These are phyloP conservation scores for Knipowitschia caucasica DNA, from an alignment of 2,797 vertebrate genomes.

Conservation along the genomic window DNA sequence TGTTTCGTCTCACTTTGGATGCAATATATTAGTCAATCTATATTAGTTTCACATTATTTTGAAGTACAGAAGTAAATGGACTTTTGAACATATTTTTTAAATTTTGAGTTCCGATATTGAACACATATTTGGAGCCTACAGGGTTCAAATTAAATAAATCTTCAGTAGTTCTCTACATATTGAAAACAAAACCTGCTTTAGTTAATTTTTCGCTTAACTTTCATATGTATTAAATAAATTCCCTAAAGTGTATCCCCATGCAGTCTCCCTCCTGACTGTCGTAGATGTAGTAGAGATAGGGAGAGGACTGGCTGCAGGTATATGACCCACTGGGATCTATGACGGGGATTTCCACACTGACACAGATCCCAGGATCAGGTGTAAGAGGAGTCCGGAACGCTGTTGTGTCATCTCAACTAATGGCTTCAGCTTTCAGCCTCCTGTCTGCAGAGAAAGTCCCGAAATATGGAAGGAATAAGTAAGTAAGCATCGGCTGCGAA, in stretches of 20 bases:
- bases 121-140: too few species aligned
- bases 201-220: neutral
- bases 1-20: too few species aligned
- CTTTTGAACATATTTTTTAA: too few species aligned
- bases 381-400: conserved; percentile 34
- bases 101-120: too few species aligned
- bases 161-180: too few species aligned
- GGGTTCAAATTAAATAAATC: too few species aligned
- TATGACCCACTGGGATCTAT: conserved; percentile 41
- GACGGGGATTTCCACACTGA: conserved; percentile 68
- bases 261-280: neutral
- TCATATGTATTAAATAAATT: neutral
- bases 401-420: conserved; percentile 50
- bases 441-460: conserved; percentile 17
- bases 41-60: too few species aligned
- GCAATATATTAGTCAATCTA: too few species aligned
- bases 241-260: neutral
- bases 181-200: too few species aligned
- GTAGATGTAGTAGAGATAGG: conserved; percentile 11
- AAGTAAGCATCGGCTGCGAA: too few species aligned
- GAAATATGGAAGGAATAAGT: conserved; percentile 13
- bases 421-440: conserved; percentile 41
- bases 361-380: conserved; percentile 46
- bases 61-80: too few species aligned
- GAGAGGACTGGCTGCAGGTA: conserved; percentile 30